Evolutionary conservation across 92 coral and sea anemone genomes (phyloP).

Genomic region (Meandrina meandrites): DNA sequence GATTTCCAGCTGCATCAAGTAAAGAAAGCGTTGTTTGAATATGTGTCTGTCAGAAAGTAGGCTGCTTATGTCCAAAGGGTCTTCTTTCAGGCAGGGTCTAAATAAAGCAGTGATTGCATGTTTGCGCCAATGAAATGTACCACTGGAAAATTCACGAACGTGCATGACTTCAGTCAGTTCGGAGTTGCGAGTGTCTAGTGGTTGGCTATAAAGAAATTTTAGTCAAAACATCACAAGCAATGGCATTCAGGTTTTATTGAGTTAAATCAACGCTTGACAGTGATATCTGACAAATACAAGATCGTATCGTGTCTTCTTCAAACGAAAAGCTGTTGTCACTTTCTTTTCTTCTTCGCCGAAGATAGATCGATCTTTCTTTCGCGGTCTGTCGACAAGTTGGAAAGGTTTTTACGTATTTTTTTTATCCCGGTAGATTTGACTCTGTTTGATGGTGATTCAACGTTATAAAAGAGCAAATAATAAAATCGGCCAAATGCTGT

Average conservation of each 20-base stretch:
- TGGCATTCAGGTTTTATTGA: constrained; percentile 5
- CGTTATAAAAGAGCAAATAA: constrained; percentile 14
- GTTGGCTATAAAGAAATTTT: not conserved
- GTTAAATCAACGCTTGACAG: constrained; percentile 16
- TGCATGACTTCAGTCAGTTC: not conserved
- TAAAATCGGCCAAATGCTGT: constrained; percentile 21
- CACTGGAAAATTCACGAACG: constrained; percentile 12
- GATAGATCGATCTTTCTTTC: not conserved
- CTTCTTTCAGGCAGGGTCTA: not conserved
- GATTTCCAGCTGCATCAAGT: constrained; percentile 21
- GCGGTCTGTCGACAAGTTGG: not conserved
- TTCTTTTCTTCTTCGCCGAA: not conserved
- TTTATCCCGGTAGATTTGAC: not conserved
- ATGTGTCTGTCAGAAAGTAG: constrained; percentile 8
- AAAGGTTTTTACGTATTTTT: not conserved
- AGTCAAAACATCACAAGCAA: constrained; percentile 21
- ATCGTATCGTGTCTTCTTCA: not conserved
- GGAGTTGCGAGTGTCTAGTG: not conserved
- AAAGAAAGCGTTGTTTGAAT: constrained; percentile 22
- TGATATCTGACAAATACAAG: constrained; percentile 13
- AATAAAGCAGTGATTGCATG: constrained; percentile 1
- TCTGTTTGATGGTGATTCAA: not conserved
- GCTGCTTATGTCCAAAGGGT: constrained; percentile 3
- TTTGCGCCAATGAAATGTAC: constrained; percentile 8
- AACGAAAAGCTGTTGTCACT: not conserved